A percentile compares a stretch with the other conserved stretches of the same genome.
phyloP scores from a whole-genome alignment of 2,888 invertebrate species.

The Troilus luridus region DNA sequence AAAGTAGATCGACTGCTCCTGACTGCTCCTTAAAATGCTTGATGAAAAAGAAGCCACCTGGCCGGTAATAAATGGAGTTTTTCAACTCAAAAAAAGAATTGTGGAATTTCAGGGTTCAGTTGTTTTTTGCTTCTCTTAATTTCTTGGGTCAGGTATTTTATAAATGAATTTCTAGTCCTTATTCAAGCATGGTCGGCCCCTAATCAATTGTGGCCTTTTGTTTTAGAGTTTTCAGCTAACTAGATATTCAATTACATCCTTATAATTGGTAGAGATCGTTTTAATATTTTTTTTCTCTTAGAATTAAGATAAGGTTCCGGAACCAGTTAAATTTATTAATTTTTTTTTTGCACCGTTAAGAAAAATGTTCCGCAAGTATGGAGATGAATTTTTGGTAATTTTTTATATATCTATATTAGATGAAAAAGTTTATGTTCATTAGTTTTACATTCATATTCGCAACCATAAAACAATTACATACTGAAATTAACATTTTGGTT shows the following conservation, averaged over 20 bases:
- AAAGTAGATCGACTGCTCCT: background rate
- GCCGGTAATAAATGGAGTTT: background rate
- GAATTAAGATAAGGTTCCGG: too few species aligned
- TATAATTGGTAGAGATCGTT: too few species aligned
- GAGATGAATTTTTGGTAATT: too few species aligned
- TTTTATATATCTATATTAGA: too few species aligned
- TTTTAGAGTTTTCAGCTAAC: background rate
- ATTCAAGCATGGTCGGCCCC: background rate
- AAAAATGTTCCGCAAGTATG: too few species aligned
- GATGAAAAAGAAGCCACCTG: background rate
- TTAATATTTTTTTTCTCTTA: too few species aligned
- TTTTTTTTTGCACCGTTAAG: too few species aligned
- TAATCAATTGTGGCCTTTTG: background rate
- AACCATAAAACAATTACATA: too few species aligned
- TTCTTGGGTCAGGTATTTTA: background rate
- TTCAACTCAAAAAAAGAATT: background rate
- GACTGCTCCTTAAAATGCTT: constrained; percentile 7
- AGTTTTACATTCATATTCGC: too few species aligned
- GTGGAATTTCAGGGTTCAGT: background rate
- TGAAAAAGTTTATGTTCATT: too few species aligned
- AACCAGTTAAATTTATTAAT: too few species aligned
- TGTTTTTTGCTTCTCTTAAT: background rate
- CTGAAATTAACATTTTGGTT: too few species aligned
- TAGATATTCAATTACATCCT: background rate
- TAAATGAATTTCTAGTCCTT: background rate